A percentile compares a stretch with the other conserved stretches of the same genome.
Conservation (phyloP, 2,797 vertebrate genomes). For the Sphenodon punctatus region DNA sequence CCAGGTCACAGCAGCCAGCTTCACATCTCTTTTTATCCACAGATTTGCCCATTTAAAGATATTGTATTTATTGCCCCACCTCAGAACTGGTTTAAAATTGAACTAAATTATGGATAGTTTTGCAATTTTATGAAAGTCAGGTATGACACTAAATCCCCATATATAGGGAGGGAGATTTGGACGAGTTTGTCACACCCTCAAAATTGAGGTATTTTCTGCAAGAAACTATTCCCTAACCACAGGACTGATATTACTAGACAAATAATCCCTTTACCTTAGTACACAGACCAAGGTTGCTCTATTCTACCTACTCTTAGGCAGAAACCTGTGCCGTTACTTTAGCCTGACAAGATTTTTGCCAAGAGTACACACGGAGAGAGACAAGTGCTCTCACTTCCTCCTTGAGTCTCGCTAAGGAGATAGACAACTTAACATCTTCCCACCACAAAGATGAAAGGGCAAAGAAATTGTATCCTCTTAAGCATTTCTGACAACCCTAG, state of each 20-base stretch:
- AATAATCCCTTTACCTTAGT: not conserved
- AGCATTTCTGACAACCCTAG: not conserved
- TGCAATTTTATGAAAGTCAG: no score
- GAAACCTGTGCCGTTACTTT: accelerated
- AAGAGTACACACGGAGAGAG: not conserved
- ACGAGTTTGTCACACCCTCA: no score
- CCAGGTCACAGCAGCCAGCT: no score
- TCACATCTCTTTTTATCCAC: no score
- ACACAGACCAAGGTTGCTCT: accelerated
- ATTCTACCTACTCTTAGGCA: not conserved
- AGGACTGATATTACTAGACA: not conserved
- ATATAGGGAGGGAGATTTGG: no score
- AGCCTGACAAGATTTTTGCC: accelerated
- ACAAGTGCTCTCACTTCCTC: not conserved
- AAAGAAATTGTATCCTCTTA: not conserved
- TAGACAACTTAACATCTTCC: not conserved
- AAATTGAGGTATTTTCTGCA: not conserved
- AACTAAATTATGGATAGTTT: no score
- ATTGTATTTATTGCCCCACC: no score
- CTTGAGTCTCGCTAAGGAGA: not conserved
- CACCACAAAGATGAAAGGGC: not conserved
- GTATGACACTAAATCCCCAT: no score
- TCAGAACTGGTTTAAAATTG: no score
- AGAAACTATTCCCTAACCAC: not conserved
- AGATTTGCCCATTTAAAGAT: no score